These are phyloP conservation scores for Chironex yamaguchii DNA, from an alignment of 30 jellyfish, hydroid and myxozoan species.

Conservation along the genomic window DNA sequence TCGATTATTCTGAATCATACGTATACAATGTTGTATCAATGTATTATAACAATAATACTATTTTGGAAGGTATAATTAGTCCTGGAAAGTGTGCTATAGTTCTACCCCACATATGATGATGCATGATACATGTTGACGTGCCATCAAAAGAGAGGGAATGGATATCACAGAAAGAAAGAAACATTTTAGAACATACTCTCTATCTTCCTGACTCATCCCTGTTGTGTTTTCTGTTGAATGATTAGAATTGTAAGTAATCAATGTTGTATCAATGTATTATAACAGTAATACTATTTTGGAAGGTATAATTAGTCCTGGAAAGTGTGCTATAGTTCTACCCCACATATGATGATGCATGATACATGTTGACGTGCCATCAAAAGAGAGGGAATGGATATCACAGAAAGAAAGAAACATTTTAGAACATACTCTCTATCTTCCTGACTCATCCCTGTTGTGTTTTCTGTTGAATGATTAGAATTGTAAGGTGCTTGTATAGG, in stretches of 20 bases:
- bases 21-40: no score
- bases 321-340: no score
- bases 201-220: constrained; percentile 63
- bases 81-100: no score
- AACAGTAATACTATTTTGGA: no score
- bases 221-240: not conserved
- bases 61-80: no score
- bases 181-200: constrained; percentile 47
- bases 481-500: constrained; percentile 49
- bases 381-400: not conserved
- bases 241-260: not conserved
- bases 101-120: no score
- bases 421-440: constrained; percentile 76
- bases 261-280: no score
- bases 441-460: constrained; percentile 29
- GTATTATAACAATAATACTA: no score
- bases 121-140: not conserved
- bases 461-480: constrained; percentile 11
- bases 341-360: no score
- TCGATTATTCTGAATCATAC: no score
- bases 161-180: not conserved
- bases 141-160: not conserved
- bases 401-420: not conserved
- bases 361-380: not conserved
- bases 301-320: no score